Evolutionary conservation across 1,140 invertebrate species (phyloP).

Genomic region (Micrasema longulum): DNA sequence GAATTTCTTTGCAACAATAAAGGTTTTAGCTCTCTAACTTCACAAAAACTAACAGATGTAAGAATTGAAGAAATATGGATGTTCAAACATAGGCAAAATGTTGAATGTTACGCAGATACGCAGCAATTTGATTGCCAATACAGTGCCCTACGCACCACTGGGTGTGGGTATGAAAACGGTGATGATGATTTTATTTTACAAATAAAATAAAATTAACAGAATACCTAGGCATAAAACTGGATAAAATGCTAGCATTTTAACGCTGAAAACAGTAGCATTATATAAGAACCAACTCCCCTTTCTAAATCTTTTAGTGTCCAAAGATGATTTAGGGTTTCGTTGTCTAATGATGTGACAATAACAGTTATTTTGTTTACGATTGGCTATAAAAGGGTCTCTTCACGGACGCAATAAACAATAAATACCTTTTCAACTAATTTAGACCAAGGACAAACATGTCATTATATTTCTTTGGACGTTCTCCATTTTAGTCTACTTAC

Average conservation of each 20-base stretch:
- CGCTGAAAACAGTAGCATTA: not conserved
- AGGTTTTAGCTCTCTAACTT: too few species aligned
- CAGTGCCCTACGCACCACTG: too few species aligned
- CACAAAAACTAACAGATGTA: too few species aligned
- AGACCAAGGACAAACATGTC: slow-evolving; percentile 23
- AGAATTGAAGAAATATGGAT: too few species aligned
- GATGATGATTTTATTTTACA: not conserved
- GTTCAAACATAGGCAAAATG: too few species aligned
- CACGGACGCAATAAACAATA: slow-evolving; percentile 21
- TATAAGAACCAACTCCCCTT: not conserved
- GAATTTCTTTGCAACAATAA: too few species aligned
- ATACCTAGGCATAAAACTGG: not conserved
- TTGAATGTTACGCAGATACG: too few species aligned
- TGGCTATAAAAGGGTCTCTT: too few species aligned
- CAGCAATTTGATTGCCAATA: too few species aligned
- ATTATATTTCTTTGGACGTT: not conserved
- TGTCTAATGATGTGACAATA: slow-evolving; percentile 15
- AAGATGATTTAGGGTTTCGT: slow-evolving; percentile 10
- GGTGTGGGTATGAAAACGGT: too few species aligned
- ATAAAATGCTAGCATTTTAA: not conserved
- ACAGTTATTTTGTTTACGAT: slow-evolving; percentile 27
- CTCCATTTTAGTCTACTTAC: slow-evolving; percentile 2
- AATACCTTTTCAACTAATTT: not conserved
- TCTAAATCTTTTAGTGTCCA: not conserved
- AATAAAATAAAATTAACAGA: not conserved